A percentile compares a stretch with the other conserved stretches of the same genome.
Conservation (phyloP, 1,140 invertebrate genomes). For the Zophobas atratus region DNA sequence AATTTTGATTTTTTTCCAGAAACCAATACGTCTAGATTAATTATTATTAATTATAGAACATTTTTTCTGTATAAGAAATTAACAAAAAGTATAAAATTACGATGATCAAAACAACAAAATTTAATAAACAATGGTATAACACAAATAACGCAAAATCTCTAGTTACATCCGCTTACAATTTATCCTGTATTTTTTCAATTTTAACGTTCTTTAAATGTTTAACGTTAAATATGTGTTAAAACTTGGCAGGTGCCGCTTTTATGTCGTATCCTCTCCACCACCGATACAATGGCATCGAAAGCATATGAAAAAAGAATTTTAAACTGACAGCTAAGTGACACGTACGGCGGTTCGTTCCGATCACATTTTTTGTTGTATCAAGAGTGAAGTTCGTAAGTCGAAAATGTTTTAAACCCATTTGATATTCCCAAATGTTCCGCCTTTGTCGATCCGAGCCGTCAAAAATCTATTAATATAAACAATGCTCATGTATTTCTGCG, state of each 20-base stretch:
- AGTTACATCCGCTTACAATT: no score
- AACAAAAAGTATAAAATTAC: no score
- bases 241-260: conserved; percentile 19
- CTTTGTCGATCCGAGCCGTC: background rate
- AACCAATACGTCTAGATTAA: no score
- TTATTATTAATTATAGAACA: no score
- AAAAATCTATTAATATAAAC: background rate
- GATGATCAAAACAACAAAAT: no score
- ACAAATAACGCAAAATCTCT: no score
- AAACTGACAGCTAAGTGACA: conserved; percentile 25
- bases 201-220: background rate
- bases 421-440: background rate
- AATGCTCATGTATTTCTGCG: background rate
- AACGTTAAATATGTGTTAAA: conserved; percentile 31
- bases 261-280: background rate
- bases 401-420: background rate
- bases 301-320: background rate
- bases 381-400: background rate
- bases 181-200: no score
- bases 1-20: no score
- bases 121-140: no score
- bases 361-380: background rate
- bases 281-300: no score
- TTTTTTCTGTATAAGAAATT: no score
- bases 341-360: background rate